Conservation (phyloP, 1,140 invertebrate genomes). For the Drosophila ficusphila region DNA sequence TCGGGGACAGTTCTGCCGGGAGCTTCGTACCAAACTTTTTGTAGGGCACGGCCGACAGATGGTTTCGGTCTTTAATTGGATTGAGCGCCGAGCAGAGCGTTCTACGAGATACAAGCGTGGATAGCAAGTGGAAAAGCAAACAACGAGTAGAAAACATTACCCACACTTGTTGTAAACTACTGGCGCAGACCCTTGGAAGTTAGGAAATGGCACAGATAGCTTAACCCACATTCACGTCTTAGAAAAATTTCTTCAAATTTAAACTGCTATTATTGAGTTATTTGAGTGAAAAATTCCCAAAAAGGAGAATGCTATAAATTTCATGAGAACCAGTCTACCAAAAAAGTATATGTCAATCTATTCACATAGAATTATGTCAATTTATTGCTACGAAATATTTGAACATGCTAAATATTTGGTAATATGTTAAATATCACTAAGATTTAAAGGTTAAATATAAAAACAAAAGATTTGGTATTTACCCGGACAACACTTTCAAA, state of each 20-base stretch:
- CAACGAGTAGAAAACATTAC: constrained; percentile 21
- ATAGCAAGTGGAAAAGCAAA: constrained; percentile 43
- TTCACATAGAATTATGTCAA: background rate
- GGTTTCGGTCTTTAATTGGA: constrained; percentile 62
- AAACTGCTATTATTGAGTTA: too few species aligned
- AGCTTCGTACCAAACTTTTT: constrained; percentile 10
- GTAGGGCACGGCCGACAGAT: constrained; percentile 42
- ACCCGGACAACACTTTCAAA: too few species aligned
- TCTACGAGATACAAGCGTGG: constrained; percentile 18
- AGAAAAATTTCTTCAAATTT: background rate
- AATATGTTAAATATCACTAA: background rate
- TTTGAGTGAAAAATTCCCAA: too few species aligned
- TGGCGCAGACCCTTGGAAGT: constrained; percentile 9
- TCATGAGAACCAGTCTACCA: constrained; percentile 5
- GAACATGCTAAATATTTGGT: background rate
- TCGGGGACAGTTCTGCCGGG: constrained; percentile 42
- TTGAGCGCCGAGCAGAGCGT: constrained; percentile 39
- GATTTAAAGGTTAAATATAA: background rate
- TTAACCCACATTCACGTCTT: background rate
- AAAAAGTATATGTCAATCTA: constrained; percentile 7
- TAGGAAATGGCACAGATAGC: background rate
- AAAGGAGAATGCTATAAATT: background rate
- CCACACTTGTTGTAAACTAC: constrained; percentile 7
- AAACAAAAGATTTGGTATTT: too few species aligned
- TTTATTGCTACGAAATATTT: background rate